Percentiles rank a stretch among this genome's conserved stretches.
Evolutionary conservation across 2,888 invertebrate species (phyloP).

Genomic region (Cantharis flavilabris): DNA sequence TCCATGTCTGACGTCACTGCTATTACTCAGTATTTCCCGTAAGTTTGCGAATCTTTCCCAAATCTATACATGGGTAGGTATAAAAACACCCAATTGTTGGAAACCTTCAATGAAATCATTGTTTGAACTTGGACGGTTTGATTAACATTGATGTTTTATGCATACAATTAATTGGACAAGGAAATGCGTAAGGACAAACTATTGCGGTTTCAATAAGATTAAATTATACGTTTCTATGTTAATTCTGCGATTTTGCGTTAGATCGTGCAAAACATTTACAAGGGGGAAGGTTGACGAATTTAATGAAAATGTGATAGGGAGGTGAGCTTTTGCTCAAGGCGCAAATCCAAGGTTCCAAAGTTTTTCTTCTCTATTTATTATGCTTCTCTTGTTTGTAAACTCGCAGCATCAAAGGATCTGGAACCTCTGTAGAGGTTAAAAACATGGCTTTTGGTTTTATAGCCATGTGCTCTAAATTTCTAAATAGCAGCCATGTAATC

Average conservation of each 20-base stretch:
- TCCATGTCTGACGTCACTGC: too few species aligned
- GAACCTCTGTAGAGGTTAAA: neutral
- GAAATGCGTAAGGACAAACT: neutral
- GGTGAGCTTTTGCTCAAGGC: neutral
- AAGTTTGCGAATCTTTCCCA: neutral
- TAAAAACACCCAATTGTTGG: neutral
- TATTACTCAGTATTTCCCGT: too few species aligned
- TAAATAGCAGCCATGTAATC: neutral
- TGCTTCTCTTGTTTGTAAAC: too few species aligned
- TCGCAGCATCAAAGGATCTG: neutral
- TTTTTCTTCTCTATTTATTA: too few species aligned
- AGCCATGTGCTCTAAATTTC: neutral
- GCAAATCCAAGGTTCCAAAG: too few species aligned
- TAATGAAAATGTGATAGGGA: neutral
- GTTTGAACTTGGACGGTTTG: neutral
- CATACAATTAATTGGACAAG: neutral
- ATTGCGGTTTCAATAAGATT: neutral
- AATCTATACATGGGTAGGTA: too few species aligned
- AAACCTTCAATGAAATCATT: neutral
- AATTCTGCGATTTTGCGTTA: neutral
- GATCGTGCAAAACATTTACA: neutral
- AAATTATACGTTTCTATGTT: neutral
- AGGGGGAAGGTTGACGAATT: neutral
- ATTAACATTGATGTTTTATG: neutral
- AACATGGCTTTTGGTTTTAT: neutral